phyloP scores from a whole-genome alignment of 1,140 invertebrate species.

The Ceratoteleas bidentatus region DNA sequence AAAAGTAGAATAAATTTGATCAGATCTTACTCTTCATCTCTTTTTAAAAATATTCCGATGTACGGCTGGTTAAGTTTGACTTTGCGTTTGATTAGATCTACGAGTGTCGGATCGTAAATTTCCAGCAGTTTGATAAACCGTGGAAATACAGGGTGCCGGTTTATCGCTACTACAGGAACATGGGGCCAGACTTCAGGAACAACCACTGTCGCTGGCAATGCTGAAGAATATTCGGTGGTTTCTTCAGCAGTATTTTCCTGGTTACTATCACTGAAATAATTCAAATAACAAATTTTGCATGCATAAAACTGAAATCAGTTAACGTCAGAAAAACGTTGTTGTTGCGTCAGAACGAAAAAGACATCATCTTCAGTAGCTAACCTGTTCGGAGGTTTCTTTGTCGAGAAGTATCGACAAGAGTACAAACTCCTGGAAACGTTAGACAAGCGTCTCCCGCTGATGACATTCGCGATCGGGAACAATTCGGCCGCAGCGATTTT shows the following conservation, averaged over 20 bases:
- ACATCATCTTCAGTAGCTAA: conserved; percentile 11
- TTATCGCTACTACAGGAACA: conserved; percentile 96
- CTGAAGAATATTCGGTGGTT: conserved; percentile 71
- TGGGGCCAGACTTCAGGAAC: conserved; percentile 99
- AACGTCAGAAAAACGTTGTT: too few species aligned
- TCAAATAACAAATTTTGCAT: conserved; percentile 1
- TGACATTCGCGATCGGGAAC: too few species aligned
- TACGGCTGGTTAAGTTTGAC: conserved; percentile 98
- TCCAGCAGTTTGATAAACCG: conserved; percentile 99
- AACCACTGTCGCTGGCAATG: conserved; percentile 91
- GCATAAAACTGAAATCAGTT: not conserved
- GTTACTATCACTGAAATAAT: conserved; percentile 28
- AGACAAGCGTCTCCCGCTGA: conserved; percentile 1
- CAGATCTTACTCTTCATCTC: conserved; percentile 89
- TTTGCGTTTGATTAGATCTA: conserved; percentile 95
- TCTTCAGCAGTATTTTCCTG: conserved; percentile 49
- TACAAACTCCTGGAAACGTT: conserved; percentile 38
- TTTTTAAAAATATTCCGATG: conserved; percentile 98
- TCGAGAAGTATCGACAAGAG: conserved; percentile 42
- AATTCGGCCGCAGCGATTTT: too few species aligned
- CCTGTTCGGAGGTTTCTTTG: conserved; percentile 37
- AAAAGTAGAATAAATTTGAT: too few species aligned
- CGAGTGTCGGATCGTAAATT: conserved; percentile 92
- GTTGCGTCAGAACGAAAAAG: not conserved
- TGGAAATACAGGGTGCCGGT: conserved; percentile 97